Percentiles rank a stretch among this genome's conserved stretches.
Evolutionary conservation across 1,140 invertebrate species (phyloP).

Genomic region (Drosophila sp.): DNA sequence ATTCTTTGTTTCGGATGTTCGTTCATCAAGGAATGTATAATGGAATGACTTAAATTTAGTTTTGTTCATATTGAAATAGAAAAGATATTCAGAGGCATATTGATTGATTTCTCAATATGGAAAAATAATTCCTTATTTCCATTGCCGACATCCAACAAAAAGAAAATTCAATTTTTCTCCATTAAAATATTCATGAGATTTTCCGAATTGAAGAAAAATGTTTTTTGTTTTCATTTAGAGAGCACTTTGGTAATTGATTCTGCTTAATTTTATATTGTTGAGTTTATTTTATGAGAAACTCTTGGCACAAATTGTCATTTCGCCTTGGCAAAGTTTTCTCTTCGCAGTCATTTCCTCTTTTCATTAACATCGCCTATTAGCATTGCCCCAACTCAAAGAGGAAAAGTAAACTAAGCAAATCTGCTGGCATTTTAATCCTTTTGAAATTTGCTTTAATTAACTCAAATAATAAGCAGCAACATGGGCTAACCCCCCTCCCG

Average conservation of each 20-base stretch:
- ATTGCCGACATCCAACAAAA: too few relatives aligned
- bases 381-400: constrained; percentile 19
- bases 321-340: background rate
- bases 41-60: constrained; percentile 3
- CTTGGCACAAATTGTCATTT: constrained; percentile 3
- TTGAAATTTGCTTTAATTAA: constrained; percentile 77
- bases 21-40: background rate
- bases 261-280: constrained; percentile 1
- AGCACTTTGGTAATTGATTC: constrained; percentile 9
- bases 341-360: constrained; percentile 4
- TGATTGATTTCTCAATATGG: background rate
- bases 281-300: constrained; percentile 1
- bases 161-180: background rate
- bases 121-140: background rate
- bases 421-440: constrained; percentile 67
- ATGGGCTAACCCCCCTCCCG: constrained; percentile 9
- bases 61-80: background rate
- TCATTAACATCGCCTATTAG: constrained; percentile 28
- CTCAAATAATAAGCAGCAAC: constrained; percentile 68
- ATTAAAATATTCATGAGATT: background rate
- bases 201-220: background rate
- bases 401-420: constrained; percentile 56
- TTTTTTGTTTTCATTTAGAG: background rate
- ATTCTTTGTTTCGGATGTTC: background rate
- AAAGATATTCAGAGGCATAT: background rate